phyloP scores from a whole-genome alignment of 2,113 vertebrate species.

The Paramisgurnus dabryanus region DNA sequence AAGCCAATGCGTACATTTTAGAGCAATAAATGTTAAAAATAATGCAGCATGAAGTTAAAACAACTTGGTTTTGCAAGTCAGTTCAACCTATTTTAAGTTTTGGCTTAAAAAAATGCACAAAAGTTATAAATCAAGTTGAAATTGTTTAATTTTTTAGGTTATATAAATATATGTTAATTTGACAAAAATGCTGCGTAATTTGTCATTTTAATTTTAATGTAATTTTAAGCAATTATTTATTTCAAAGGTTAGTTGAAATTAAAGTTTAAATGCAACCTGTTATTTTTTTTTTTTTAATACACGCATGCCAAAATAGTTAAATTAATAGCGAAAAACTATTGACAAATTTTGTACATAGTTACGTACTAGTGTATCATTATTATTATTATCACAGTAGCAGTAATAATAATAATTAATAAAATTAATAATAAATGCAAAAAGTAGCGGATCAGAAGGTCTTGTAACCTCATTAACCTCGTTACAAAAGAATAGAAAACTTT shows the following conservation, averaged over 20 bases:
- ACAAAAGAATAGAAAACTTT: constrained; percentile 44
- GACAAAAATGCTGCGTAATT: no score
- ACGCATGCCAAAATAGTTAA: not conserved
- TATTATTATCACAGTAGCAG: not conserved
- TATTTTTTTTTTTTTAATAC: not conserved
- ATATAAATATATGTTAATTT: no score
- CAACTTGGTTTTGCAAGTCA: no score
- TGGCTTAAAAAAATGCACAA: no score
- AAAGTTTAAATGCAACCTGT: constrained; percentile 3
- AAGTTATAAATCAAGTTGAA: no score
- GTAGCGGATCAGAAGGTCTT: not conserved
- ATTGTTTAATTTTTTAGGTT: no score
- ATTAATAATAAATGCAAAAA: constrained; percentile 4
- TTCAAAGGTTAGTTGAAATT: not conserved
- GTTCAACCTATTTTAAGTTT: no score
- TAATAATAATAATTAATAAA: not conserved
- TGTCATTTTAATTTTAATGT: no score
- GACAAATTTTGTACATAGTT: not conserved
- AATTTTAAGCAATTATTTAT: not conserved
- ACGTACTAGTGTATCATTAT: not conserved
- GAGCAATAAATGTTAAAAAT: not conserved
- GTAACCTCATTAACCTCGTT: constrained; percentile 29
- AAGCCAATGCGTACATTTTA: not conserved
- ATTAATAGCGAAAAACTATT: not conserved
- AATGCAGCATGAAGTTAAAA: no score